Base-by-base conservation (phyloP, 1,140 invertebrate species). In the Drosophila auraria region DNA sequence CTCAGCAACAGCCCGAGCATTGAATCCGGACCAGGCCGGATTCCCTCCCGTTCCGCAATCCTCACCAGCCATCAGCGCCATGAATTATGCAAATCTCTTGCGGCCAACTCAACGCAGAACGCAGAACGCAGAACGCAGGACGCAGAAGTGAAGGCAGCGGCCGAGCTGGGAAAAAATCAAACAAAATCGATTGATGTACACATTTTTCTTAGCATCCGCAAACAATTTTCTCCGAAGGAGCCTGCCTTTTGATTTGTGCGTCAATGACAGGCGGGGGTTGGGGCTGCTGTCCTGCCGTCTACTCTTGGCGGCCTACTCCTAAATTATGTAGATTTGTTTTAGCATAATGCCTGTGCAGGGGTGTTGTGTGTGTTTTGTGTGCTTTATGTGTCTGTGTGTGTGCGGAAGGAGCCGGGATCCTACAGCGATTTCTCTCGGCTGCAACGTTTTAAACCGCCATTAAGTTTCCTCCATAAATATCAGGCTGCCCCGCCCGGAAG, bases 311-410 rank as follows among this genome's bases (percentile, higher is more conserved):
- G 84, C 81, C 81, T 82, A 66, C 82, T 86, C 72, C 86, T 89
- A 91, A 89, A 89, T 89, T 90, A 89, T 89, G 86, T 89, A 89
- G 86, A 89, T 89, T 90, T 89, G 82, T 86, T 89, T 89, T 90
- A 89, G 82, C 86, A 89, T 89, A 86, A 89, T 90, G 80, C 83
- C 58, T 53, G 62, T 49, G 53, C 49, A 38, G 12, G 62, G 38
- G 49, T 50, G 63, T 50, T 50, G 70, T 50, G 70, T 50, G 54
- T 57, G 51, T 7, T 14, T 36, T 54, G 17, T 36, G 40, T 36
- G 33, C 33, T 36, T 36, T 36, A 11, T 36, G 42, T 47, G 15
- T 40, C 44, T 57, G 50, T 73, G 49, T 50, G n/a, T 60, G 60
- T 63, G 53, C 62, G 69, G 15, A 33, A 65, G 59, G 33, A 57